Percentiles rank a stretch among this genome's conserved stretches.
Conservation (phyloP, 2,797 vertebrate species). For the Ctenopoma kingsleyae region DNA sequence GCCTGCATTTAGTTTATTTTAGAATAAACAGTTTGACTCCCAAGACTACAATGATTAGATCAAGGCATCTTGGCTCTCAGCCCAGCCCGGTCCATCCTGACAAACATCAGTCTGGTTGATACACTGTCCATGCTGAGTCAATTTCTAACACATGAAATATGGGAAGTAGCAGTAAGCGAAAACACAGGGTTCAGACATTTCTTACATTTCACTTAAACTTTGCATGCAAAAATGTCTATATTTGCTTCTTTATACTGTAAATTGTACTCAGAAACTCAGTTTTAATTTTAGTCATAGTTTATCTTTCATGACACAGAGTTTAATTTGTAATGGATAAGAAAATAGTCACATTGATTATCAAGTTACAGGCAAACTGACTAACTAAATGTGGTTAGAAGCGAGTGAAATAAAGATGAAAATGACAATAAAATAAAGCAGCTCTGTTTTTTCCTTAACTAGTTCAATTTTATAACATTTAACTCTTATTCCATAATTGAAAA, state of each 20-base stretch:
- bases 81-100: constrained; percentile 40
- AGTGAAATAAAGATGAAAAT: no score
- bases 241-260: not conserved
- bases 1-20: constrained; percentile 34
- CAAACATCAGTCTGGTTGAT: constrained; percentile 32
- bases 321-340: no score
- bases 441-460: no score
- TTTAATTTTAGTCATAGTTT: not conserved
- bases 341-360: no score
- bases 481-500: no score
- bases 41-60: constrained; percentile 64
- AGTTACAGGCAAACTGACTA: no score
- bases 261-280: not conserved
- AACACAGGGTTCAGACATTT: constrained; percentile 1
- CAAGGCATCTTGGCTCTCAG: constrained; percentile 43
- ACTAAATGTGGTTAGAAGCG: no score
- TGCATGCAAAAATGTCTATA: not conserved
- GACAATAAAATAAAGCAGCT: no score
- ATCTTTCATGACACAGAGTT: no score
- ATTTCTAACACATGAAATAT: not conserved
- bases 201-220: not conserved
- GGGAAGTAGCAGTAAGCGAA: not conserved
- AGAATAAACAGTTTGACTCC: constrained; percentile 52
- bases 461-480: no score
- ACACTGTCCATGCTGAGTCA: not conserved